A percentile compares a stretch with the other conserved stretches of the same genome.
Evolutionary conservation across 1,140 invertebrate genomes (phyloP).

Genomic region (Heliconius hermathena): DNA sequence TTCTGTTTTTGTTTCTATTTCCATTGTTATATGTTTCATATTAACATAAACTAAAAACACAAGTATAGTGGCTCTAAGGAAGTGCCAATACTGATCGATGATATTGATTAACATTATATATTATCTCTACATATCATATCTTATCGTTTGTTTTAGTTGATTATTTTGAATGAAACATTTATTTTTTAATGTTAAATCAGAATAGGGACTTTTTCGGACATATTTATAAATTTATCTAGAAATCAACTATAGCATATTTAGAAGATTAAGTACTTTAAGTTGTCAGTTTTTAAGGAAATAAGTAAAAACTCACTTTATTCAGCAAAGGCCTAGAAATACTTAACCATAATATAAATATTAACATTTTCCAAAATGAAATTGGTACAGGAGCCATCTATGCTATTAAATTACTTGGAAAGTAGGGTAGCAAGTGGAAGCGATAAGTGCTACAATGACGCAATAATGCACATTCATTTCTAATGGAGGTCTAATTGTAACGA

Average conservation of each 20-base stretch:
- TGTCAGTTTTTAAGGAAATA: too few relatives aligned
- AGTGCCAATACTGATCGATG: slow-evolving; percentile 28
- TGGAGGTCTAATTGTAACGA: background rate
- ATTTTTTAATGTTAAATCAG: background rate
- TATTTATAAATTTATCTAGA: background rate
- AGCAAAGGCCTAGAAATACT: too few relatives aligned
- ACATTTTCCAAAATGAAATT: too few relatives aligned
- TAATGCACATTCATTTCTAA: background rate
- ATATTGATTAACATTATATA: slow-evolving; percentile 46
- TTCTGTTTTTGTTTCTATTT: slow-evolving; percentile 32
- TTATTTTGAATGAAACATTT: slow-evolving; percentile 35
- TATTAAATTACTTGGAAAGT: too few relatives aligned
- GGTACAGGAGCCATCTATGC: too few relatives aligned
- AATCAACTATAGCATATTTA: background rate
- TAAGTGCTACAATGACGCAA: background rate
- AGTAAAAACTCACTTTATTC: too few relatives aligned
- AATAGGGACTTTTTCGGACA: background rate
- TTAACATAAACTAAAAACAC: slow-evolving; percentile 7
- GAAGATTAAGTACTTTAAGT: too few relatives aligned
- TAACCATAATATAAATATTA: too few relatives aligned
- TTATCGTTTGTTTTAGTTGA: slow-evolving; percentile 52
- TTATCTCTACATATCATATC: slow-evolving; percentile 47
- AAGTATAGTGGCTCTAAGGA: slow-evolving; percentile 20
- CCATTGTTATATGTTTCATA: slow-evolving; percentile 39
- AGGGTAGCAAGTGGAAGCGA: background rate